Evolutionary conservation across 2,888 invertebrate species (phyloP), one percentile per base, ranked within the genome.

Genomic region (Clusia tigrina): DNA sequence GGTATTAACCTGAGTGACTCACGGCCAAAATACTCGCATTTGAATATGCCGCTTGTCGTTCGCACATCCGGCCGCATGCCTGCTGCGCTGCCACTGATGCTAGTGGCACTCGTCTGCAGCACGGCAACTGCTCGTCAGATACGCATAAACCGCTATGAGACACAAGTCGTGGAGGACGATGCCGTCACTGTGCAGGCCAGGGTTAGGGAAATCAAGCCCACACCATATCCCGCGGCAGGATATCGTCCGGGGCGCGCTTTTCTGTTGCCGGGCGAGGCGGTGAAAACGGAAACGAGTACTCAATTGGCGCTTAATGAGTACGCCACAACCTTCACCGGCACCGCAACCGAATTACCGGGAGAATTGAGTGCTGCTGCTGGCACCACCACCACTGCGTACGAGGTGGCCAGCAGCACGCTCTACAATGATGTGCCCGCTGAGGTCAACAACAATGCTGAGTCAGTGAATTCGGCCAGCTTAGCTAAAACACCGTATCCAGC

Each of bases 111-210:
- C n/a, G n/a, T n/a, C n/a, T 32, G 32, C 32, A 12, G 32, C 32
- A 12, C 32, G 6, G n/a, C 42, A 15, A 42, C 6, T 15, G 62
- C 72, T 3, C 75, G 76, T 9, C 81, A 80, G 67, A 73, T 78
- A 60, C 77, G 78, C 60, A 74, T 74, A 20, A 79, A 74, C 65
- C 78, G 79, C 1, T 78, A 71, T 65, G 70, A 70, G n/a, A 71
- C 70, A 32, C 71, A 72, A 42, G 70, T 76, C 9, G 74, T 74
- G 53, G 74, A 72, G 57, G 75, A 72, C 52, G 68, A 72, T 18
- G 53, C 9, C 32, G 51, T n/a, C 9, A 53, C 60, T 51, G 54
- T 25, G 60, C 68, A 69, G 56, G 76, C 73, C 1, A 55, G 55
- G 18, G 74, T 76, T 17, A 63, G 65, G 1, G 73, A 77, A 56